phyloP scores from a whole-genome alignment of 2,797 vertebrate genomes.

The Botia almorhae region DNA sequence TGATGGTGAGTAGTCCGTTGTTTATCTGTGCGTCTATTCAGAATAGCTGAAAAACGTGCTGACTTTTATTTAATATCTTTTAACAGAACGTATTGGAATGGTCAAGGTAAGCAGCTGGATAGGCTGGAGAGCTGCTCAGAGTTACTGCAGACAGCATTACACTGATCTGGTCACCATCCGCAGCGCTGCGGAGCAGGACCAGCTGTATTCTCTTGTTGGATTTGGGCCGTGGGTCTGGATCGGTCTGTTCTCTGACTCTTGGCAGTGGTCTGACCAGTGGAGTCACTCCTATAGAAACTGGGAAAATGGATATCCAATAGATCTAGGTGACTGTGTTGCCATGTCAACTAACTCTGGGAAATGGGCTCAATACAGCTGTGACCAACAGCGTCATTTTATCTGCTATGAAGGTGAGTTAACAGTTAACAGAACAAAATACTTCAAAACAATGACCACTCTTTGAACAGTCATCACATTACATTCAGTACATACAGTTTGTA shows the following conservation, averaged over 20 bases:
- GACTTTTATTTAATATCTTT: neutral
- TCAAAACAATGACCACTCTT: neutral
- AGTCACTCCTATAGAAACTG: constrained; percentile 5
- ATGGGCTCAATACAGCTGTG: constrained; percentile 19
- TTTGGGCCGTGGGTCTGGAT: neutral
- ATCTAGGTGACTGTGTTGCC: constrained; percentile 14
- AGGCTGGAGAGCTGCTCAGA: neutral
- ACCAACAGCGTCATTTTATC: neutral
- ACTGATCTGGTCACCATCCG: neutral
- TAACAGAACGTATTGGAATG: neutral
- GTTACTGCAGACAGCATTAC: neutral
- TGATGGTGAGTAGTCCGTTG: constrained; percentile 19
- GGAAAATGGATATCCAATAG: neutral
- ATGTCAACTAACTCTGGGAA: constrained; percentile 11
- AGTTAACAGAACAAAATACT: neutral
- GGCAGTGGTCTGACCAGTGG: constrained; percentile 35
- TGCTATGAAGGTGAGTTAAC: constrained; percentile 36
- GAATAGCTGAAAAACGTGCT: neutral
- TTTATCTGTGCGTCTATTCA: neutral
- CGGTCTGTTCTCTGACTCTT: neutral
- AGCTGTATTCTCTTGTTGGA: neutral
- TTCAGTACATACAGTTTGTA: too few relatives aligned
- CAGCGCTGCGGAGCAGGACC: neutral
- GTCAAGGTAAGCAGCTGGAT: accelerated
- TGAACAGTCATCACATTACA: neutral